These are phyloP conservation scores for Polypedilum vanderplanki DNA, from an alignment of 1,140 invertebrate species.

Conservation along the genomic window DNA sequence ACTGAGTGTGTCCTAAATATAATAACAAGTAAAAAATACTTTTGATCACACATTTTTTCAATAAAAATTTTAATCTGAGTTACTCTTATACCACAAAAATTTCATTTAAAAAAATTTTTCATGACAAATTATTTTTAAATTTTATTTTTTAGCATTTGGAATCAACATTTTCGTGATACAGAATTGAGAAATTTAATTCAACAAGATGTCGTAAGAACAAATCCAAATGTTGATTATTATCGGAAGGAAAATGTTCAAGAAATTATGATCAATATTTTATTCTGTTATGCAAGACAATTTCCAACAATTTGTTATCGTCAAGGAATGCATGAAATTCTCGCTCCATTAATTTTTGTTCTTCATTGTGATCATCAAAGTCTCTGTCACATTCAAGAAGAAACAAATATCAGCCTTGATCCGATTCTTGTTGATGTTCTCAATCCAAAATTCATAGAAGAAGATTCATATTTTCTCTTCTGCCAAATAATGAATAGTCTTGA, in stretches of 20 bases:
- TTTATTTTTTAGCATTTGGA: constrained; percentile 48
- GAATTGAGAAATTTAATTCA: constrained; percentile 64
- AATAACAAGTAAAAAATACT: too few species aligned
- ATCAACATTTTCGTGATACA: constrained; percentile 72
- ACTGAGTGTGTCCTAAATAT: too few species aligned
- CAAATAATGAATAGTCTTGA: constrained; percentile 65
- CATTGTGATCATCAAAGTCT: constrained; percentile 64
- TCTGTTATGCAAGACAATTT: constrained; percentile 66
- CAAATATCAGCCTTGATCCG: constrained; percentile 41
- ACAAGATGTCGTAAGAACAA: constrained; percentile 74
- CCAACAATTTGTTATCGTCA: constrained; percentile 66
- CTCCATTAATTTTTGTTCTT: constrained; percentile 66
- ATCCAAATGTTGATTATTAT: constrained; percentile 72
- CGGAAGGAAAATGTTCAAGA: constrained; percentile 58
- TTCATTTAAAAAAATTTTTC: too few species aligned
- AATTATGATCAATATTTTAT: constrained; percentile 58
- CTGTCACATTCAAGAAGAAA: constrained; percentile 40
- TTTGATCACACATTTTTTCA: too few species aligned
- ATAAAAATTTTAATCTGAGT: too few species aligned
- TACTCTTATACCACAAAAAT: too few species aligned
- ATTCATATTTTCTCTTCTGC: constrained; percentile 59
- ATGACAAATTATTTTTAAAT: too few species aligned
- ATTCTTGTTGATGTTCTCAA: constrained; percentile 53
- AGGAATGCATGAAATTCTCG: constrained; percentile 80
- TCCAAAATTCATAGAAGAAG: constrained; percentile 60